A percentile compares a stretch with the other conserved stretches of the same genome.
Evolutionary conservation across 2,888 invertebrate species (phyloP).

Genomic region (Lithosia quadra): DNA sequence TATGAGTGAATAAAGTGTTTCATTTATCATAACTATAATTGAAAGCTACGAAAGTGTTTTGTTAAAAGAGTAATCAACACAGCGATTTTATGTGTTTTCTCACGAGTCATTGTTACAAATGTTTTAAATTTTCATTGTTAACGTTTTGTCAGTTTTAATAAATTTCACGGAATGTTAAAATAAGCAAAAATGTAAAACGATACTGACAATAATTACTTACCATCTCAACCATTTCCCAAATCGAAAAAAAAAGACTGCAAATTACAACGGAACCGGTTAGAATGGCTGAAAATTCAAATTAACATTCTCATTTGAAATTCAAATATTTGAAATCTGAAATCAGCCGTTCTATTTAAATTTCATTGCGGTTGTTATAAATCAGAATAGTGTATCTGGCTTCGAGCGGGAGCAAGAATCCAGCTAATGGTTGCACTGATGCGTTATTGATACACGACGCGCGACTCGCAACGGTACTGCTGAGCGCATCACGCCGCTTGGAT

Average conservation of each 20-base stretch:
- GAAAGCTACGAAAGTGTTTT: not conserved
- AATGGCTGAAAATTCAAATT: slow-evolving; percentile 48
- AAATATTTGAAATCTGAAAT: slow-evolving; percentile 48
- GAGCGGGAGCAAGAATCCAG: slow-evolving; percentile 48
- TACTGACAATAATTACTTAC: not conserved
- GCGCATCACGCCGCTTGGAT: slow-evolving; percentile 48
- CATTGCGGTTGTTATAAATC: slow-evolving; percentile 41
- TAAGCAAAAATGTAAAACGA: not conserved
- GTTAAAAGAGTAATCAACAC: not conserved
- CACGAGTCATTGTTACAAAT: not conserved
- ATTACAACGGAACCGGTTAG: slow-evolving; percentile 11
- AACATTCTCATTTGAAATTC: slow-evolving; percentile 48
- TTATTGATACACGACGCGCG: slow-evolving; percentile 58
- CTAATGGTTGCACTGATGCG: slow-evolving; percentile 59
- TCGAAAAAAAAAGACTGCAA: not conserved
- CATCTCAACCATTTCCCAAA: not conserved
- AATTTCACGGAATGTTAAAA: not conserved
- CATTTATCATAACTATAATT: not conserved
- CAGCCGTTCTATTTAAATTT: slow-evolving; percentile 31
- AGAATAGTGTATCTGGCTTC: slow-evolving; percentile 46
- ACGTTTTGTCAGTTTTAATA: not conserved
- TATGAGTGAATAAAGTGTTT: not conserved
- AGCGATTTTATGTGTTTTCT: not conserved
- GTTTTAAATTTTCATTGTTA: not conserved
- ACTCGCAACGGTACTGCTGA: slow-evolving; percentile 53